These are phyloP conservation scores for Bruchidius siliquastri DNA, from an alignment of 2,888 invertebrate genomes.

Conservation along the genomic window DNA sequence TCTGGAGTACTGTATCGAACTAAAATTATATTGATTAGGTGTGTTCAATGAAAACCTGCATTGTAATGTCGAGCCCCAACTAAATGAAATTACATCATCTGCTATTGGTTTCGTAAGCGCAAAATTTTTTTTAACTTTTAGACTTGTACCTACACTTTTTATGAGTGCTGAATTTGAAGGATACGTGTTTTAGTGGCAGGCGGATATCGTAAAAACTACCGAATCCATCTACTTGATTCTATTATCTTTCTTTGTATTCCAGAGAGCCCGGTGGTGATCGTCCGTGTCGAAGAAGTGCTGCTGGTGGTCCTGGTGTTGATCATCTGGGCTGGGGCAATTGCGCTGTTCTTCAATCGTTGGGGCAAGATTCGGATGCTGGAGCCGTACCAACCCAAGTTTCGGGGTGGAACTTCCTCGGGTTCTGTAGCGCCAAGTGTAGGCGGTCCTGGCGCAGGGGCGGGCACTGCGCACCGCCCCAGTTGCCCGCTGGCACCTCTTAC, in stretches of 20 bases:
- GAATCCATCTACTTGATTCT: not conserved
- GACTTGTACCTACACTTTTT: too few relatives aligned
- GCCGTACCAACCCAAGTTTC: conserved; percentile 84
- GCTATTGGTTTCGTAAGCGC: too few relatives aligned
- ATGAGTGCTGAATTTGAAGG: too few relatives aligned
- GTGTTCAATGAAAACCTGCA: too few relatives aligned
- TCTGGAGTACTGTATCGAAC: too few relatives aligned
- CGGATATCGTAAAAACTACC: too few relatives aligned
- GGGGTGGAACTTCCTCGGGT: not conserved
- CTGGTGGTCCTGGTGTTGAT: conserved; percentile 80
- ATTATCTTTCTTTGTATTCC: conserved; percentile 15
- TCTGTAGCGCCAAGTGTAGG: not conserved
- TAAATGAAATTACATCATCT: too few relatives aligned
- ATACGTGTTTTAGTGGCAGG: too few relatives aligned
- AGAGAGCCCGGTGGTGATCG: conserved; percentile 60
- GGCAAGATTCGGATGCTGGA: conserved; percentile 91
- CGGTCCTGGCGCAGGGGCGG: conserved; percentile 48
- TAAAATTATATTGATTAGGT: too few relatives aligned
- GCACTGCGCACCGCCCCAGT: conserved; percentile 71
- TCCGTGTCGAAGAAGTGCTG: conserved; percentile 79
- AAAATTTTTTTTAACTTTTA: too few relatives aligned
- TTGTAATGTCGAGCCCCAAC: too few relatives aligned
- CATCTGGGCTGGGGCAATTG: conserved; percentile 85
- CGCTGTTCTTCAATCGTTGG: conserved; percentile 90
- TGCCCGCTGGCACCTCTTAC: conserved; percentile 58